Conservation (phyloP, 2,888 invertebrate genomes). For the Eurytoma californica region DNA sequence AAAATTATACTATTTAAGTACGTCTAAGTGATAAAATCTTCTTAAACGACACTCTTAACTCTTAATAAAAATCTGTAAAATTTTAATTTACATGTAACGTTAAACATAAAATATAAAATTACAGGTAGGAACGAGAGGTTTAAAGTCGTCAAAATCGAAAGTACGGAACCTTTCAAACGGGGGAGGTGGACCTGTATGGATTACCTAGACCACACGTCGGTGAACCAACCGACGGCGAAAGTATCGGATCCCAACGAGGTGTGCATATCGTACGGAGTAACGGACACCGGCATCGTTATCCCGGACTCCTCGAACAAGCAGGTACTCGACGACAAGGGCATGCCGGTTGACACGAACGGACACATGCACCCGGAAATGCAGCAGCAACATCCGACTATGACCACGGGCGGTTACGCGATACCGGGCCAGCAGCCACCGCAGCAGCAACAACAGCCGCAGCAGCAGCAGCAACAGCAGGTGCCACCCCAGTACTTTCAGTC, state of each 20-base stretch:
- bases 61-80: neutral
- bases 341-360: slow-evolving; percentile 68
- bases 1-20: too few relatives aligned
- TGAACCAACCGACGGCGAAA: slow-evolving; percentile 70
- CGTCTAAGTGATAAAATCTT: too few relatives aligned
- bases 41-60: neutral
- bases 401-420: neutral
- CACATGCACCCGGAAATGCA: slow-evolving; percentile 67
- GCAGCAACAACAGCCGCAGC: slow-evolving; percentile 75
- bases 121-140: slow-evolving; percentile 87
- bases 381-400: slow-evolving; percentile 51
- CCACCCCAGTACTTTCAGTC: slow-evolving; percentile 67
- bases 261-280: slow-evolving; percentile 73
- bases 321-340: slow-evolving; percentile 64
- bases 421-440: slow-evolving; percentile 68
- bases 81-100: too few relatives aligned
- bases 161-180: slow-evolving; percentile 93
- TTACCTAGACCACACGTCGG: slow-evolving; percentile 89
- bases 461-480: slow-evolving; percentile 66
- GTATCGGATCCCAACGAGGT: slow-evolving; percentile 73
- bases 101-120: neutral
- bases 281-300: slow-evolving; percentile 70
- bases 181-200: slow-evolving; percentile 97
- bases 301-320: slow-evolving; percentile 65
- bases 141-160: slow-evolving; percentile 95